Percentiles rank a stretch among this genome's conserved stretches.
Evolutionary conservation across 2,888 invertebrate genomes (phyloP).

Genomic region (Lamellibrachia satsuma): DNA sequence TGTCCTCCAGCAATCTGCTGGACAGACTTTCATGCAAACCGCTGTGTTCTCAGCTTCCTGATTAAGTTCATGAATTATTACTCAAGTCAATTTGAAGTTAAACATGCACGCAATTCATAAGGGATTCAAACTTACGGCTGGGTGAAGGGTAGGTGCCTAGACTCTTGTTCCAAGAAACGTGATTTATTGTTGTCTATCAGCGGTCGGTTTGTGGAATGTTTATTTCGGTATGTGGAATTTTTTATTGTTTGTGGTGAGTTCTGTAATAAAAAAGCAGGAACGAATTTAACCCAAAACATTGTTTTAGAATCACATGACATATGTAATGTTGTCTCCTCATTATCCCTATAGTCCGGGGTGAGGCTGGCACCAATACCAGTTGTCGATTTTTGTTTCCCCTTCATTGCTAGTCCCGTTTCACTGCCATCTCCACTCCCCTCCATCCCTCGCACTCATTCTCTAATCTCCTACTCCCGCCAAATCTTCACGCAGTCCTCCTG

Average conservation of each 20-base stretch:
- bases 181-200: neutral
- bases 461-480: too few species aligned
- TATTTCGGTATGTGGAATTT: neutral
- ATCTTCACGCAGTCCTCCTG: too few species aligned
- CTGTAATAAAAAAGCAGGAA: neutral
- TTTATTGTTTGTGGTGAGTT: neutral
- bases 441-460: too few species aligned
- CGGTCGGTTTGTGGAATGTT: neutral
- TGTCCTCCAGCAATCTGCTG: neutral
- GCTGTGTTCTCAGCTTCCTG: neutral
- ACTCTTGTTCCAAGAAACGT: neutral
- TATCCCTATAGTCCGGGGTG: too few species aligned
- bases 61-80: neutral
- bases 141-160: neutral
- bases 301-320: neutral
- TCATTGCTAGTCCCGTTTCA: too few species aligned
- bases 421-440: too few species aligned
- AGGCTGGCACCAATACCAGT: too few species aligned
- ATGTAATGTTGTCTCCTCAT: too few species aligned
- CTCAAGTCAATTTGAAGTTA: constrained; percentile 12
- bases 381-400: too few species aligned
- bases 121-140: neutral
- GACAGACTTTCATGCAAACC: neutral
- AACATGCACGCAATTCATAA: neutral
- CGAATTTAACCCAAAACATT: neutral